These are phyloP conservation scores for Macaria notata DNA, from an alignment of 2,888 invertebrate species.

Conservation along the genomic window DNA sequence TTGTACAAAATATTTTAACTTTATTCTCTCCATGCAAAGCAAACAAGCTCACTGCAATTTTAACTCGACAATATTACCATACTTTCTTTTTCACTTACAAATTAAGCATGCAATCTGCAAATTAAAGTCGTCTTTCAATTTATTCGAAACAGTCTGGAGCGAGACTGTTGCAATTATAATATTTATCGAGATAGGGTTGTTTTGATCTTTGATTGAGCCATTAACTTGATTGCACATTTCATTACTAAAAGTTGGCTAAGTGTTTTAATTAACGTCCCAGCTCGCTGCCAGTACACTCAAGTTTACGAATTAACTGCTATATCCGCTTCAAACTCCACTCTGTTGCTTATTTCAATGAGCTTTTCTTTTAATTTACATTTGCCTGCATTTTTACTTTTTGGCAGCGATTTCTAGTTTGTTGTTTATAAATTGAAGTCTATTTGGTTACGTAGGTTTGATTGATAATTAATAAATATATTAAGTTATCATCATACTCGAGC, in stretches of 20 bases:
- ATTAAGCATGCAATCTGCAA: constrained; percentile 9
- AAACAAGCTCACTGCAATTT: background rate
- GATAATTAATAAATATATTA: too few species aligned
- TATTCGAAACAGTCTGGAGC: constrained; percentile 43
- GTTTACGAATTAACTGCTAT: constrained; percentile 78
- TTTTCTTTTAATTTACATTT: constrained; percentile 33
- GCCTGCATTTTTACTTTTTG: constrained; percentile 34
- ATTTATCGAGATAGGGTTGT: constrained; percentile 71
- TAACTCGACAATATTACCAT: background rate
- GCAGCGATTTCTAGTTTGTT: too few species aligned
- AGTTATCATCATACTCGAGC: too few species aligned
- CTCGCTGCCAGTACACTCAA: constrained; percentile 70
- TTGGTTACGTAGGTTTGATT: too few species aligned
- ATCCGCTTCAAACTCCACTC: constrained; percentile 60
- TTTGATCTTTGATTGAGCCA: constrained; percentile 78
- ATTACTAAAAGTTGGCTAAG: constrained; percentile 76
- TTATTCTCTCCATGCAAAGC: background rate
- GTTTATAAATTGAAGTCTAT: too few species aligned
- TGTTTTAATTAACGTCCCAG: constrained; percentile 80
- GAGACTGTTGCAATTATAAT: constrained; percentile 55
- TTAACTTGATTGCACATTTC: constrained; percentile 78
- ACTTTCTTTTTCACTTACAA: constrained; percentile 1
- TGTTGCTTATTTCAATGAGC: constrained; percentile 57
- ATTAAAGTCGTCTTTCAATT: constrained; percentile 26
- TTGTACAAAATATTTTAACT: too few species aligned